These are phyloP conservation scores for Ferrisia virgata DNA, from an alignment of 2,888 invertebrate species.

Conservation along the genomic window DNA sequence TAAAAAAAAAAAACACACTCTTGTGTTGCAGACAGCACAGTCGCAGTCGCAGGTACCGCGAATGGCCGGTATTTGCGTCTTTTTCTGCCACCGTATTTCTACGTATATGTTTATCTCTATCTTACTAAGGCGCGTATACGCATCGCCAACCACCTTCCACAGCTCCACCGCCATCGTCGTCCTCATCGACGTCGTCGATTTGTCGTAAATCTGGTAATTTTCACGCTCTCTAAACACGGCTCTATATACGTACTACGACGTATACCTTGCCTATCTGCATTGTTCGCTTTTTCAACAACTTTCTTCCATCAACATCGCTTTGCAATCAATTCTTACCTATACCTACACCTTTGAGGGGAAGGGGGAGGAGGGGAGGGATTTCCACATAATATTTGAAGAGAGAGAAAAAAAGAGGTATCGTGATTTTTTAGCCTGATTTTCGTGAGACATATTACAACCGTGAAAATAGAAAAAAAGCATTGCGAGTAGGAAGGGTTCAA, in stretches of 20 bases:
- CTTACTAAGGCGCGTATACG: neutral
- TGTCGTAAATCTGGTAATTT: constrained; percentile 5
- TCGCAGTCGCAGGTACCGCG: neutral
- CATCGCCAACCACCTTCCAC: neutral
- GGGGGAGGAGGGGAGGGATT: too few species aligned
- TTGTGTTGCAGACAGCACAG: neutral
- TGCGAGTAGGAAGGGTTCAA: too few species aligned
- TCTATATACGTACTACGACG: neutral
- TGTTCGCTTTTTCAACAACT: constrained; percentile 7
- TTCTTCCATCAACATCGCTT: neutral
- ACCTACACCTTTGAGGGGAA: too few species aligned
- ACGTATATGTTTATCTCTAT: too few species aligned
- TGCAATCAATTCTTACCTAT: too few species aligned
- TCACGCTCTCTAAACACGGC: constrained; percentile 14
- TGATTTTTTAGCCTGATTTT: too few species aligned
- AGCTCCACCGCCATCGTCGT: neutral
- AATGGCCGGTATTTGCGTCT: neutral
- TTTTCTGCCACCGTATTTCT: too few species aligned
- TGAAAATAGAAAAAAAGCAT: too few species aligned
- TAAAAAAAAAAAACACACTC: neutral
- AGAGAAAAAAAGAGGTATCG: too few species aligned
- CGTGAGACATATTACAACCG: too few species aligned
- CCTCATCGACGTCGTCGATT: neutral
- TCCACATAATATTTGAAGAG: too few species aligned
- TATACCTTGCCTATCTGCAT: neutral